Percentiles rank a stretch among this genome's conserved stretches.
phyloP scores from a whole-genome alignment of 2,113 vertebrate genomes.

The Nothocercus nigrocapillus region DNA sequence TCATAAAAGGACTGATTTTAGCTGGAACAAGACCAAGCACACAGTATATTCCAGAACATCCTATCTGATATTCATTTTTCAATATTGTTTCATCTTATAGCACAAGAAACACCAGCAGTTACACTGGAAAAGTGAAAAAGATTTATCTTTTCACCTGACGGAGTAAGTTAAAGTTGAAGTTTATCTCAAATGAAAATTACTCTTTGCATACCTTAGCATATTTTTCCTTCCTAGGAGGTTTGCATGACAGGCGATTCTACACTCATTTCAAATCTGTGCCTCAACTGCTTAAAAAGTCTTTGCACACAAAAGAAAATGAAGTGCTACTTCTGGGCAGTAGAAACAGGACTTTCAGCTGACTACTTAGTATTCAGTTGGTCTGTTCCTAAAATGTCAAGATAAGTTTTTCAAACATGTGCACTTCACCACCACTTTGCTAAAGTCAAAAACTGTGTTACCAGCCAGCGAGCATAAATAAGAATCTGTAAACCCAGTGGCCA shows the following conservation, averaged over 20 bases:
- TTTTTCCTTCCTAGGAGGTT: background rate
- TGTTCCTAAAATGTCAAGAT: background rate
- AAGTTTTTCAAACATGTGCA: background rate
- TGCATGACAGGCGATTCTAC: background rate
- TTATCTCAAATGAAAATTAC: background rate
- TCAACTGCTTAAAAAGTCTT: background rate
- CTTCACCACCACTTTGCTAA: background rate
- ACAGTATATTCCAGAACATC: background rate
- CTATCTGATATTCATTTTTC: background rate
- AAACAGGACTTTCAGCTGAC: background rate
- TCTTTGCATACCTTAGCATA: background rate
- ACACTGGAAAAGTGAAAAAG: background rate
- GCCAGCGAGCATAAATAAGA: background rate
- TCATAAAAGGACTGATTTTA: background rate
- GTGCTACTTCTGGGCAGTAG: background rate
- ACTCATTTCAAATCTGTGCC: background rate
- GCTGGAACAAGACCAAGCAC: background rate
- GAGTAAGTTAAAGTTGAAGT: background rate
- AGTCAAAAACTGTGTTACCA: background rate
- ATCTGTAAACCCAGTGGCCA: background rate
- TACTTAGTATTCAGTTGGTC: background rate
- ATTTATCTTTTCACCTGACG: background rate
- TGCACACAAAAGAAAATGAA: background rate
- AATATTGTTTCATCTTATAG: background rate
- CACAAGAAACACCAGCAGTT: background rate